Percentiles rank a stretch among this genome's conserved stretches.
Conservation (phyloP, 1,140 invertebrate genomes). For the Nebria ingens region DNA sequence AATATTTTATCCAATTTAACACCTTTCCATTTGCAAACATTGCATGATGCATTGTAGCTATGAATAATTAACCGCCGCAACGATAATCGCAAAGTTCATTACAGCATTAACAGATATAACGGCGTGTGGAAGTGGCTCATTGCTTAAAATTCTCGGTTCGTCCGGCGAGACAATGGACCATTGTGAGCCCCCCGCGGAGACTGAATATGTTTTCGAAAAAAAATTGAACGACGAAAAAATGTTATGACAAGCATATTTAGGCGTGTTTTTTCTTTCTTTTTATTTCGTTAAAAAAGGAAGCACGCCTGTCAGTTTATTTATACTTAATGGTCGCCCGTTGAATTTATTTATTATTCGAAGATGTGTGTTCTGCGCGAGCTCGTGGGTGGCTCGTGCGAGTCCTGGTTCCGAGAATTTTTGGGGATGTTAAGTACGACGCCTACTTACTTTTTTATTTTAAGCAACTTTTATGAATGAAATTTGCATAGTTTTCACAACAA, state of each 20-base stretch:
- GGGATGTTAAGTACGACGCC: not conserved
- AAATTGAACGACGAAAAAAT: slow-evolving; percentile 2
- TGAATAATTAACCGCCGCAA: too few species aligned
- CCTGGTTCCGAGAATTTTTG: not conserved
- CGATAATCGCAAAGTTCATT: not conserved
- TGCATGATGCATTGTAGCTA: too few species aligned
- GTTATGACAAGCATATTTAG: slow-evolving; percentile 16
- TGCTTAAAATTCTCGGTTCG: slow-evolving; percentile 13
- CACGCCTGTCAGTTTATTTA: slow-evolving; percentile 19
- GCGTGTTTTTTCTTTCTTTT: not conserved
- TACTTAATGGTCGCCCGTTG: slow-evolving; percentile 16
- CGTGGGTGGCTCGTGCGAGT: not conserved
- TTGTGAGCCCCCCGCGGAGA: not conserved
- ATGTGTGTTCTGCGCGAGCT: not conserved
- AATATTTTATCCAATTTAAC: too few species aligned
- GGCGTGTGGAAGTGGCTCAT: not conserved
- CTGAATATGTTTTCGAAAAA: not conserved
- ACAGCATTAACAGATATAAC: not conserved
- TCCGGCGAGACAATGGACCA: slow-evolving; percentile 12
- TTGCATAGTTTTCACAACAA: too few species aligned
- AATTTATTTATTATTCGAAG: slow-evolving; percentile 8
- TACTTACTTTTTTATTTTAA: too few species aligned
- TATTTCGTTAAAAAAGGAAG: slow-evolving; percentile 15
- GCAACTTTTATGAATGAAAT: not conserved
- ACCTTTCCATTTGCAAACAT: not conserved